Conservation (phyloP, 2,888 invertebrate genomes). For the Galeopsomyia nigrocyanea region DNA sequence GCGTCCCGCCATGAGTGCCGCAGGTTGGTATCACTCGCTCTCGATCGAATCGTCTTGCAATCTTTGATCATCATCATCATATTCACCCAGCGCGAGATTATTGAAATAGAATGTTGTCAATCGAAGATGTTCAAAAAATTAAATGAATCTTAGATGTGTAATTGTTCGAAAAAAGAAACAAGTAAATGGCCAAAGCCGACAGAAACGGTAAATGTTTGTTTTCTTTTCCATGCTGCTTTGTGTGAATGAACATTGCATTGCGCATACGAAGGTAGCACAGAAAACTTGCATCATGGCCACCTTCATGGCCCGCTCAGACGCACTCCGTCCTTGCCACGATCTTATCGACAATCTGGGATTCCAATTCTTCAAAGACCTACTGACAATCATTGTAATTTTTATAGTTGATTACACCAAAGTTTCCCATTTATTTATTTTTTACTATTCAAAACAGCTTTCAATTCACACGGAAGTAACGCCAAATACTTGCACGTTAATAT, state of each 20-base stretch:
- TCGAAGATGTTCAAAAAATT: no score
- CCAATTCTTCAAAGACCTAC: conserved; percentile 71
- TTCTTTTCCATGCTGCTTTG: conserved; percentile 65
- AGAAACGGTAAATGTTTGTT: conserved; percentile 41
- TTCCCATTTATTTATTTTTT: conserved; percentile 26
- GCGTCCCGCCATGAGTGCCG: conserved; percentile 67
- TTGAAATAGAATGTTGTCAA: conserved; percentile 4
- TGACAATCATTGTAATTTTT: conserved; percentile 66
- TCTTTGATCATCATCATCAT: conserved; percentile 20
- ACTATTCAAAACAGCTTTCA: conserved; percentile 14
- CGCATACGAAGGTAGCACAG: conserved; percentile 72
- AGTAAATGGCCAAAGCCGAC: neutral
- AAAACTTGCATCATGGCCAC: conserved; percentile 71
- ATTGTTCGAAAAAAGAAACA: conserved; percentile 2
- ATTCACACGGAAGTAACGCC: conserved; percentile 24
- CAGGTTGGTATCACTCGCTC: conserved; percentile 64
- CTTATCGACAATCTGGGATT: conserved; percentile 75
- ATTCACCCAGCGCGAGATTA: neutral
- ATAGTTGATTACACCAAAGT: conserved; percentile 31
- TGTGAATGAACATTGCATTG: conserved; percentile 57
- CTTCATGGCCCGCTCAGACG: conserved; percentile 71
- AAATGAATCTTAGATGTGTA: no score
- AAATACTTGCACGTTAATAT: conserved; percentile 31
- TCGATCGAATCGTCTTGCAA: neutral
- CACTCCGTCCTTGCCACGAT: conserved; percentile 74